Evolutionary conservation across 2,797 vertebrate genomes (phyloP).

Genomic region (Margarornis squamiger): DNA sequence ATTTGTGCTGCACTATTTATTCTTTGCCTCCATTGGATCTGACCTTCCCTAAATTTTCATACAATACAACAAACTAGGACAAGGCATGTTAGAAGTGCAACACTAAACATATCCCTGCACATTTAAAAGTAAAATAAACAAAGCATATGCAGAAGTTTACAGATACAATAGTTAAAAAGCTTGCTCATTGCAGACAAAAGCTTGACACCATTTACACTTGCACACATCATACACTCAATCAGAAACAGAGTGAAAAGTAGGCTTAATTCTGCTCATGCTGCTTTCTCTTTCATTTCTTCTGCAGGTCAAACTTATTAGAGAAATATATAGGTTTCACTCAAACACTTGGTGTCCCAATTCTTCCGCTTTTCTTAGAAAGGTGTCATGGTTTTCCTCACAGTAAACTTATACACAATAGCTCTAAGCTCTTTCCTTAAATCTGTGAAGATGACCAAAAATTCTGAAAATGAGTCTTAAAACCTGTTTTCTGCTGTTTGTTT

Average conservation of each 20-base stretch:
- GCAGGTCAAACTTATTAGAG: background rate
- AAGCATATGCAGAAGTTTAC: background rate
- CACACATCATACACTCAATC: background rate
- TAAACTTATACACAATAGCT: background rate
- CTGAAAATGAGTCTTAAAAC: background rate
- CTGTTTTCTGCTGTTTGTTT: background rate
- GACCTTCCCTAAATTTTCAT: background rate
- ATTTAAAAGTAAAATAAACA: background rate
- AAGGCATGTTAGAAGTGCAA: background rate
- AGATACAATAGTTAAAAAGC: background rate
- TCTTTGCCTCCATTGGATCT: background rate
- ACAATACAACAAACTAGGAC: background rate
- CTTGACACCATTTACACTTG: background rate
- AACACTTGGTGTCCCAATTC: background rate
- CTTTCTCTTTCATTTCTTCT: background rate
- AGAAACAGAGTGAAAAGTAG: background rate
- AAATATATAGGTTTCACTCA: background rate
- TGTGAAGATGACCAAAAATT: background rate
- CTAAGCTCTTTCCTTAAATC: background rate
- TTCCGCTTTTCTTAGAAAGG: background rate
- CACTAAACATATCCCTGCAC: background rate
- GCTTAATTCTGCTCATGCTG: background rate
- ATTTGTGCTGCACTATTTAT: background rate
- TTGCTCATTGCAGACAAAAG: background rate
- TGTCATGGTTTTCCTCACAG: background rate